Percentiles rank a stretch among this genome's conserved stretches.
Evolutionary conservation across 2,888 invertebrate genomes (phyloP).

Genomic region (Drosophila anomalipes): DNA sequence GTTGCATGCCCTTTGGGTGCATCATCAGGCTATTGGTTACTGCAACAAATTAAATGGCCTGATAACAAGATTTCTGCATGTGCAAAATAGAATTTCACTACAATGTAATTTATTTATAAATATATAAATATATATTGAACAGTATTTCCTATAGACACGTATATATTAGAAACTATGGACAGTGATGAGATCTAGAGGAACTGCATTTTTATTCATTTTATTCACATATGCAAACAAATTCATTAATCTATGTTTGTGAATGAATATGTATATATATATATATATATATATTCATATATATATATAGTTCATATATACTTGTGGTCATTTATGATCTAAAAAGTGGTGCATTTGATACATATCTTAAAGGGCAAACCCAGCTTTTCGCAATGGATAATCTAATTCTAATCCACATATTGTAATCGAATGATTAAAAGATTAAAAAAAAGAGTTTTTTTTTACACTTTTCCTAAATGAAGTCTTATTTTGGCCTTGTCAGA

Average conservation of each 20-base stretch:
- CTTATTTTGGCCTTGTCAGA: no score
- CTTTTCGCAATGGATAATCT: not conserved
- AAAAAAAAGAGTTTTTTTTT: accelerated
- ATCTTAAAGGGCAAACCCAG: not conserved
- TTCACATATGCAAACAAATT: not conserved
- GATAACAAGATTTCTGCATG: constrained; percentile 30
- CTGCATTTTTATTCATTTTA: not conserved
- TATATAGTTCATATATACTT: not conserved
- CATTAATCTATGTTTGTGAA: not conserved
- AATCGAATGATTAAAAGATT: not conserved
- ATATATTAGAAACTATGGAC: not conserved
- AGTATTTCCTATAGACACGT: not conserved
- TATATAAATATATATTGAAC: not conserved
- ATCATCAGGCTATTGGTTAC: not conserved
- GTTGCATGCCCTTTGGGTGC: constrained; percentile 5
- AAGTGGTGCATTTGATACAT: not conserved
- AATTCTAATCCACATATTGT: not conserved
- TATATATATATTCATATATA: not conserved
- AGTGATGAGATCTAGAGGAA: not conserved
- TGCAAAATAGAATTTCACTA: constrained; percentile 11
- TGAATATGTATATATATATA: not conserved
- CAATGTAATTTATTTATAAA: constrained; percentile 10
- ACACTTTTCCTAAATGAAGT: no score
- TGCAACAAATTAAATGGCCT: constrained; percentile 30
- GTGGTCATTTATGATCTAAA: not conserved